Base-by-base conservation (phyloP, 2,113 vertebrate genomes). In the Centropus bengalensis region DNA sequence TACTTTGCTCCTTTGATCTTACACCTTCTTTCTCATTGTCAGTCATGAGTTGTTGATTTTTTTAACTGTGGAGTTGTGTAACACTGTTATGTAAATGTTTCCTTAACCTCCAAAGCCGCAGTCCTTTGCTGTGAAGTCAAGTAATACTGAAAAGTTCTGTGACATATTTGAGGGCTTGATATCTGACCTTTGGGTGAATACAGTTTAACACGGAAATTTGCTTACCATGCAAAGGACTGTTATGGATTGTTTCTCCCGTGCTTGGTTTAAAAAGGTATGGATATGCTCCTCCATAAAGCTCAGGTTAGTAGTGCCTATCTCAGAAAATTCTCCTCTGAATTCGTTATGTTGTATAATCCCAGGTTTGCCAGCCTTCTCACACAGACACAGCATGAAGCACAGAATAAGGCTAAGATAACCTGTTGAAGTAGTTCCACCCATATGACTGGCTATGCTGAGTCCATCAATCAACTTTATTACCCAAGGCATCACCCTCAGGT, bases 51-150 rank as follows among this genome's bases (percentile, higher is more conserved):
- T 83, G 28, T n/a, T 87, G 55, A 24, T 38, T 55, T 80, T 51
- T 52, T 75, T 7, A 68, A 64, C 11, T 77, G 33, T 82, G 52
- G 27, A 85, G 60, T 78, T 91, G 21, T 49, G 27, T 88, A 91
- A 89, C 56, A 42, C 77, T 83, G 63, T 95, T 95, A 74, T 60
- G 30, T 63, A 93, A 94, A 86, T 81, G 21, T 47, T 88, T 32
- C 30, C 27, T 70, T 88, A 60, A 70, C 59, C 68, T 79, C 49
- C 26, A 62, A 82, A 84, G 74, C 67, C 89, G 17, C 30, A 49
- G 18, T 55, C 21, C 42, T 79, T 63, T 45, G 15, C 42, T 91
- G 55, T 91, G 71, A 77, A 77, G 68, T 26, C 2, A 1, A 73
- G 33, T 6, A 60, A 13, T 38, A 86, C 47, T 75, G 26, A n/a